Evolutionary conservation across 1,140 invertebrate genomes (phyloP), one percentile per base, ranked within the genome.

Genomic region (Eriocheir sinensis): DNA sequence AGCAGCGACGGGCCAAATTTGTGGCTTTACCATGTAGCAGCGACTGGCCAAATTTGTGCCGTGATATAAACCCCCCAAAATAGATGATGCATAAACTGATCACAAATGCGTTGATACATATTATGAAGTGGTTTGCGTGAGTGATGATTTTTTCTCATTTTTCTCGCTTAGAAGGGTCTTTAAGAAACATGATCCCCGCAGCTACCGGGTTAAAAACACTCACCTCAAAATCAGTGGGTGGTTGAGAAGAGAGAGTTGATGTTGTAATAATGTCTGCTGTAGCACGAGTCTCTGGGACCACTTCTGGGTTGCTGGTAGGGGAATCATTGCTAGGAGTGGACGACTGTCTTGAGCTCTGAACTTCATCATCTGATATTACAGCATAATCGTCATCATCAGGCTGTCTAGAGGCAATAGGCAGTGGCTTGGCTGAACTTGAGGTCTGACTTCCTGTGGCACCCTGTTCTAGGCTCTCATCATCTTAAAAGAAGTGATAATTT

Each of bases 161-260:
- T n/a, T n/a, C n/a, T n/a, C n/a, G n/a, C n/a, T n/a, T n/a, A n/a
- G n/a, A n/a, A n/a, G n/a, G n/a, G n/a, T n/a, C n/a, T n/a, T n/a
- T n/a, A n/a, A n/a, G n/a, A n/a, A n/a, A n/a, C n/a, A n/a, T n/a
- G n/a, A n/a, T n/a, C n/a, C n/a, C n/a, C n/a, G n/a, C n/a, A n/a
- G n/a, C n/a, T n/a, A n/a, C n/a, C n/a, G n/a, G n/a, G n/a, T n/a
- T n/a, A n/a, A 41, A 0, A 0, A 32, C n/a, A 72, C 60, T 60
- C 27, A 94, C 93, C 60, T 94, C 93, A 80, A 88, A 53, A 94
- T 94, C 89, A 32, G 93, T 94, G 72, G 93, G 93, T 94, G 93
- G 93, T 88, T 53, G 44, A 8, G 60, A 30, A 34, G 60, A 34
- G 21, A 94, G 34, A 8, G 89, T 53, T 8, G 44, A 36, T 34